Evolutionary conservation across 2,888 invertebrate genomes (phyloP), one percentile per base, ranked within the genome.

Genomic region (Aethes cnicana): DNA sequence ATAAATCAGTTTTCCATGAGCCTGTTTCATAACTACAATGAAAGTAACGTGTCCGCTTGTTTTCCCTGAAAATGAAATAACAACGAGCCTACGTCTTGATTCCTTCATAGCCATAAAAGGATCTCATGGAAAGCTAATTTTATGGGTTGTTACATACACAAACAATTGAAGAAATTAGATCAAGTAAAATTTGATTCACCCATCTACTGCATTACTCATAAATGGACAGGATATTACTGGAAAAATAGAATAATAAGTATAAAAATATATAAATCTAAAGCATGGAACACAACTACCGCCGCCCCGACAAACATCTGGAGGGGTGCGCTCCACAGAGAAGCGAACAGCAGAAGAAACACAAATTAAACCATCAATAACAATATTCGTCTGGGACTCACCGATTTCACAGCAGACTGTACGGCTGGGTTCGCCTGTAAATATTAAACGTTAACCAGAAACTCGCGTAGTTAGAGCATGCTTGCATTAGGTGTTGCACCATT

Each of bases 341-440:
- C 61, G 66, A 72, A 68, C 65, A 72, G 37, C 63, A 54, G 44
- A 43, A 46, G 33, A 55, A 55, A 44, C 30, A 12, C 32, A 33
- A 52, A 23, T 30, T 46, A 28, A 18, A 28, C 20, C 18, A 18
- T 37, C 33, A 43, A 36, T 35, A 30, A 37, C 44, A 46, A 20
- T 16, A 36, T 64, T 69, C 68, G n/a, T 56, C 69, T 63, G 69
- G 56, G 66, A 94, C 95, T 96, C 93, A 97, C 97, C 91, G 96
- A 94, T 92, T 96, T 96, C 54, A 97, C 96, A 73, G 97, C 97
- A 82, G 95, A 95, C 91, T 96, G 96, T 85, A 97, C 94, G 73
- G 97, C 97, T 72, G 97, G 97, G 91, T 97, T 97, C 63, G 97
- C 96, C 96, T 97, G 92, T 74, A 94, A 92, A 90, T 84, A 87